These are phyloP conservation scores for Nettapus auritus DNA, from an alignment of 2,113 vertebrate species.

Conservation along the genomic window DNA sequence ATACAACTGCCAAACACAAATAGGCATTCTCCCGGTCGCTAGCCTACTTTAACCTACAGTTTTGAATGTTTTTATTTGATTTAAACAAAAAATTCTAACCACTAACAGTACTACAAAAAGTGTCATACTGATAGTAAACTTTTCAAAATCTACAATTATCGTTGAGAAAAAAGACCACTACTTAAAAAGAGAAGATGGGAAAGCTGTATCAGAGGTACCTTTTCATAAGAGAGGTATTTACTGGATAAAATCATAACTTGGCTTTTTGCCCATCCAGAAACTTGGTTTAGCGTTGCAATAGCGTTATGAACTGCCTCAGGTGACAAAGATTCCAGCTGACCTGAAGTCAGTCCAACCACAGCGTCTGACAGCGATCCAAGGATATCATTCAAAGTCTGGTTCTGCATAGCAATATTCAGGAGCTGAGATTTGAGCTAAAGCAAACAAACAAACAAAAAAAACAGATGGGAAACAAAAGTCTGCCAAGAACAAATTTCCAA, in stretches of 20 bases:
- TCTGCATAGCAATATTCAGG: slow-evolving; percentile 75
- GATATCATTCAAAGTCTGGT: slow-evolving; percentile 81
- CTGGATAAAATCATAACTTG: slow-evolving; percentile 78
- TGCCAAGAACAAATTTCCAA: not conserved
- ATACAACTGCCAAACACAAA: not conserved
- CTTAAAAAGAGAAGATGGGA: not conserved
- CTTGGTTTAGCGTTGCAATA: slow-evolving; percentile 79
- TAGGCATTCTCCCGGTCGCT: not conserved
- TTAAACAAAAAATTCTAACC: not conserved
- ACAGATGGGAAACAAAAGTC: not conserved
- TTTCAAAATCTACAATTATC: not conserved
- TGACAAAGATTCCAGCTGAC: slow-evolving; percentile 80
- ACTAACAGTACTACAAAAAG: not conserved
- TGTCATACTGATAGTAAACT: not conserved
- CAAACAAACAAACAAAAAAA: not conserved
- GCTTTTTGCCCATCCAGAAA: slow-evolving; percentile 81
- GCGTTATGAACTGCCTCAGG: slow-evolving; percentile 77
- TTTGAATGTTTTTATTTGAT: not conserved
- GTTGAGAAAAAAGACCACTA: not conserved
- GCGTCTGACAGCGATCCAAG: slow-evolving; percentile 83
- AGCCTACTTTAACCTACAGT: not conserved
- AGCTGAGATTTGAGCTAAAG: slow-evolving; percentile 82
- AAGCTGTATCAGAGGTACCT: slow-evolving; percentile 69
- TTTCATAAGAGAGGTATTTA: slow-evolving; percentile 81
- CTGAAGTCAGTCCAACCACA: slow-evolving; percentile 74